Base-by-base conservation (phyloP, 64 coral and sea anemone species). In the Montipora sp. region DNA sequence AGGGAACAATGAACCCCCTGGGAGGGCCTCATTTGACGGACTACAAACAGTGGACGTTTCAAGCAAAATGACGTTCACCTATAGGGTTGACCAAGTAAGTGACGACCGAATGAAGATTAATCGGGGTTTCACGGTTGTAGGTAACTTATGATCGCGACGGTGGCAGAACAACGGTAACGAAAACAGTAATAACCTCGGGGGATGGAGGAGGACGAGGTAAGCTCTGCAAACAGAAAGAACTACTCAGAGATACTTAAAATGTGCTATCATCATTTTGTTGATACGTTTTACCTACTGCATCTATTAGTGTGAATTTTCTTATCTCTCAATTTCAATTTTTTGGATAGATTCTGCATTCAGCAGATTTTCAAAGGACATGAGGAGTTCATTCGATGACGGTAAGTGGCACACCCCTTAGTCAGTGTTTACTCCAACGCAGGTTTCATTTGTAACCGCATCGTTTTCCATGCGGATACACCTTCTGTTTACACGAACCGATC, bases 81-180 rank as follows among this genome's bases (percentile, higher is more conserved):
- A 36, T 36, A 36, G 27, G 27, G 27, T 36, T 36, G 27, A 36
- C 27, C 27, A 36, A 36, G 27, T 36, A 36, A 36, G 2, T 36
- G 36, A 36, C 36, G 36, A 36, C 36, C 36, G 36, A 36, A 36
- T 36, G 0, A 13, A 66, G 16, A 66, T 3, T 8, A 11, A 75
- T 46, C 46, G 36, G 73, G 44, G 43, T 50, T 74, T 13, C 47
- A 0, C 23, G 4, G 2, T 58, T 83, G 83, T 51, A 92, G 90
- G 80, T 92, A 12, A 92, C 90, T 61, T 83, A 85, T 47, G 75
- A 77, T 71, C 68, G 66, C 20, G 90, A 83, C 46, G 80, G 80
- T 75, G 90, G 80, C 48, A 92, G 46, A 24, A 88, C 21, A 43
- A 92, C 90, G 22, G 90, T 92, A 7, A 82, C 82, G 1, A 85